These are phyloP conservation scores for Ataeniobius toweri DNA, from an alignment of 2,797 vertebrate genomes.

Conservation along the genomic window DNA sequence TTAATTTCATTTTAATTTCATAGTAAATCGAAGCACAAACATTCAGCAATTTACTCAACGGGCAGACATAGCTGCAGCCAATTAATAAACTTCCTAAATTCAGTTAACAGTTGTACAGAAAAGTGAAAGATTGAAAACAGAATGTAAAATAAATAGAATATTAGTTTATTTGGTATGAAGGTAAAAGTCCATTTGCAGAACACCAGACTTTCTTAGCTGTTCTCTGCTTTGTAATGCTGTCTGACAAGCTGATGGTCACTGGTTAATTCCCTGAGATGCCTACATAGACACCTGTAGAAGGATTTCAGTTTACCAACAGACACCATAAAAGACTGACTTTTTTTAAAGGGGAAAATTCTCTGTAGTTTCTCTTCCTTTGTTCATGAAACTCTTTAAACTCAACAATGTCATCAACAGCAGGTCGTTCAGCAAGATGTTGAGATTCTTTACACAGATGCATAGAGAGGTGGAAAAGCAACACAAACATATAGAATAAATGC, in stretches of 20 bases:
- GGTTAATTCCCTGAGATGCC: not conserved
- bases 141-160: not conserved
- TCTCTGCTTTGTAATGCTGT: not conserved
- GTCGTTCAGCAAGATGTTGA: not conserved
- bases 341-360: not conserved
- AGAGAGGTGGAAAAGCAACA: not conserved
- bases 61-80: not conserved
- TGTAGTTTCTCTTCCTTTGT: not conserved
- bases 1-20: not conserved
- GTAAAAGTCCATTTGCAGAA: not conserved
- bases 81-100: not conserved
- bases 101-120: not conserved
- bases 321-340: not conserved
- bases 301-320: not conserved
- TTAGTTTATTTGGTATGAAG: not conserved
- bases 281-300: not conserved
- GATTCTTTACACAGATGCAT: not conserved
- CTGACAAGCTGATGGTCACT: not conserved
- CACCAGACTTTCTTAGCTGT: not conserved
- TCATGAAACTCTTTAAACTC: not conserved
- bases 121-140: not conserved
- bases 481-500: not conserved
- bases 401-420: not conserved
- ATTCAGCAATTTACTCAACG: not conserved
- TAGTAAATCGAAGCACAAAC: not conserved